A percentile compares a stretch with the other conserved stretches of the same genome.
Conservation (phyloP, 2,797 vertebrate species). For the Mus minutoides region DNA sequence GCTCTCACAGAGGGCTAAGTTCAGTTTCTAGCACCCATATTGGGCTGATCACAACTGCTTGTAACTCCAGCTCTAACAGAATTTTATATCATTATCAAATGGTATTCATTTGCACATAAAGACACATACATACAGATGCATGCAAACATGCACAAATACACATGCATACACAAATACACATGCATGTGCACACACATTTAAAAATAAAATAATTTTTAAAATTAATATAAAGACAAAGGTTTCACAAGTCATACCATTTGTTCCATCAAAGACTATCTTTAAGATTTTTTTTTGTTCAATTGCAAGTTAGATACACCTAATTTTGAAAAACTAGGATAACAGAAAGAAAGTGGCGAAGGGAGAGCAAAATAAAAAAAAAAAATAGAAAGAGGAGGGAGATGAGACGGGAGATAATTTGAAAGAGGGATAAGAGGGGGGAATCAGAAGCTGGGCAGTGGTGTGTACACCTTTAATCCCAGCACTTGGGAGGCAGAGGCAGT, state of each 20-base stretch:
- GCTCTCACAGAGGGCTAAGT: not conserved
- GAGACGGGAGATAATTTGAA: too few species aligned
- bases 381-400: not conserved
- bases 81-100: not conserved
- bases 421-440: too few species aligned
- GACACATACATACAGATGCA: not conserved
- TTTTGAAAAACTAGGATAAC: not conserved
- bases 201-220: not conserved
- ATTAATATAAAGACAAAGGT: not conserved
- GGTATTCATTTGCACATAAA: not conserved
- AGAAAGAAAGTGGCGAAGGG: fast-evolving
- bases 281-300: not conserved
- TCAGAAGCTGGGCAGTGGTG: too few species aligned
- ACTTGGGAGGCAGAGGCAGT: too few species aligned
- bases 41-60: not conserved
- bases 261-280: not conserved
- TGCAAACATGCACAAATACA: not conserved
- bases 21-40: not conserved
- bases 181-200: not conserved
- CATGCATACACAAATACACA: not conserved
- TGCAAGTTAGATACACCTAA: not conserved
- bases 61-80: not conserved
- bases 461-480: too few species aligned
- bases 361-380: too few species aligned
- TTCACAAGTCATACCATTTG: not conserved